Conservation (phyloP, 2,113 vertebrate species). For the Pristiophorus japonicus region DNA sequence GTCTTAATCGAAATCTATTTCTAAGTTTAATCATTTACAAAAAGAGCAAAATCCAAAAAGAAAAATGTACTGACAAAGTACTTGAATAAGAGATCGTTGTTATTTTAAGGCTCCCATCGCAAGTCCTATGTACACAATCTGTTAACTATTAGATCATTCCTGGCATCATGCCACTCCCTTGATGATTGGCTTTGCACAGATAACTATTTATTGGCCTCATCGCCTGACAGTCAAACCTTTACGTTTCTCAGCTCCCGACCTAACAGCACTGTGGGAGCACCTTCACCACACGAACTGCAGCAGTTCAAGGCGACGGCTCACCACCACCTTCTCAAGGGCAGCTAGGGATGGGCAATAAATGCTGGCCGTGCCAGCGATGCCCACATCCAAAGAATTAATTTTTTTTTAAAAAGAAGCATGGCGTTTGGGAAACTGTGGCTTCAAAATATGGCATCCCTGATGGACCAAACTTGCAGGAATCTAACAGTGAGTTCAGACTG, state of each 20-base stretch:
- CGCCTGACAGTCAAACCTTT: not conserved
- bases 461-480: not conserved
- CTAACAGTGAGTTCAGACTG: not conserved
- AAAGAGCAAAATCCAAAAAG: conserved; percentile 18
- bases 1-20: conserved; percentile 20
- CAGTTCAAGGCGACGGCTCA: not conserved
- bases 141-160: not conserved
- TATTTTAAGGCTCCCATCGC: conserved; percentile 17
- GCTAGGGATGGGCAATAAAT: not conserved
- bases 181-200: not conserved
- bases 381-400: not conserved
- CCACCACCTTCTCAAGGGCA: not conserved
- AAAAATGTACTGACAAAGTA: not conserved
- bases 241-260: not conserved
- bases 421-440: not conserved
- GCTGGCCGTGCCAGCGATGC: not conserved
- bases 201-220: not conserved
- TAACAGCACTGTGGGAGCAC: not conserved
- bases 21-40: conserved; percentile 30
- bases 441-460: not conserved
- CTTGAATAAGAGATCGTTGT: conserved; percentile 17
- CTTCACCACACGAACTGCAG: not conserved
- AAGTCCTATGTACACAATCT: not conserved
- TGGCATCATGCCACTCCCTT: not conserved
- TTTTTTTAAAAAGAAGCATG: not conserved